phyloP scores from a whole-genome alignment of 2,797 vertebrate genomes.

The Geotria australis region DNA sequence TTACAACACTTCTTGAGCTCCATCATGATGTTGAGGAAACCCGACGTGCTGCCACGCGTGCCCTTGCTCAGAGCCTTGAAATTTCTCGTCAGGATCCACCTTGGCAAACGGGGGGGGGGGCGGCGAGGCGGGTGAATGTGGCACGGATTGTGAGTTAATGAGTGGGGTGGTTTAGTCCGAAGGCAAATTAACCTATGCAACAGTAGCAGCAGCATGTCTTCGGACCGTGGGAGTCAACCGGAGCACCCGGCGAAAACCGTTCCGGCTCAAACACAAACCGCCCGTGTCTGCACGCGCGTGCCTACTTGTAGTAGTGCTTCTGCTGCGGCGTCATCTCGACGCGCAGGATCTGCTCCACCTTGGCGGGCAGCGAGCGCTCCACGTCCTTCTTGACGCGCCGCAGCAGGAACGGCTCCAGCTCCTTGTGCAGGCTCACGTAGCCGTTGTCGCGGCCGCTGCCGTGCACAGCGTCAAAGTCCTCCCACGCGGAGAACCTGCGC shows the following conservation, averaged over 20 bases:
- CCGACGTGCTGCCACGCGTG: conserved; percentile 57
- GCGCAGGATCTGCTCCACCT: conserved; percentile 91
- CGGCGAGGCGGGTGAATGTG: too few species aligned
- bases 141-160: too few species aligned
- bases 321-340: conserved; percentile 90
- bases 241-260: too few species aligned
- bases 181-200: too few species aligned
- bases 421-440: conserved; percentile 91
- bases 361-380: conserved; percentile 88
- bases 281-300: conserved; percentile 1
- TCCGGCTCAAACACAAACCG: too few species aligned
- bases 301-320: conserved; percentile 96
- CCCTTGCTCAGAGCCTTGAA: conserved; percentile 80
- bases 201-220: too few species aligned
- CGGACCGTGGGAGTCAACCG: too few species aligned
- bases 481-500: conserved; percentile 69
- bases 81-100: conserved; percentile 98
- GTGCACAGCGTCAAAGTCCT: conserved; percentile 82
- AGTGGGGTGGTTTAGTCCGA: too few species aligned
- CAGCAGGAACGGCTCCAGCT: conserved; percentile 78
- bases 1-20: conserved; percentile 97
- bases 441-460: conserved; percentile 83
- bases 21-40: conserved; percentile 97
- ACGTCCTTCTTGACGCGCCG: conserved; percentile 94
- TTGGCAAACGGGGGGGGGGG: conserved; percentile 6